Evolutionary conservation across 2,113 vertebrate genomes (phyloP), one percentile per base, ranked within the genome.

Genomic region (Trochalopteron elliotii): DNA sequence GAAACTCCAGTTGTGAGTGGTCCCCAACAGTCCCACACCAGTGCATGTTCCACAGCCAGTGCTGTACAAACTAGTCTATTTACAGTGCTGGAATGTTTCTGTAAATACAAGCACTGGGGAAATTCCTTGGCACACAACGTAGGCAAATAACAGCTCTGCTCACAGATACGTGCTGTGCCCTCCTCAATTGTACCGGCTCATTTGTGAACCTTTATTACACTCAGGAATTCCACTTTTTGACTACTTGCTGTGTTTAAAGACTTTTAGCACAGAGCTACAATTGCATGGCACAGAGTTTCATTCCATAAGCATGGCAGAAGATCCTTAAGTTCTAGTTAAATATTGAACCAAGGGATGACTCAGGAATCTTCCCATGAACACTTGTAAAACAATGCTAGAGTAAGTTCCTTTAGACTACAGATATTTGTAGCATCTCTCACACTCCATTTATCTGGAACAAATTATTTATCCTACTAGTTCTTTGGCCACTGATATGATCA

Each of bases 261-360:
- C 22, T 74, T 96, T 56, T n/a, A 49, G 25, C 22, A 60, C 37
- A 69, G 61, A 80, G 22, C 9, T 69, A 14, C 40, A 64, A 16
- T 9, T 0, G 0, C 15, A 39, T 40, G 27, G 2, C 20, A 22
- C 5, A 64, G 15, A 33, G 5, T 60, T 64, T 47, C 10, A 11
- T 71, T 37, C 44, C 8, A 0, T 16, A 50, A 88, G 31, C 55
- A 59, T 10, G 7, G 33, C 11, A 85, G 17, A 67, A 55, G 22
- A 52, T 31, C 12, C 31, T 64, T 83, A 31, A 83, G 45, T 52
- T 90, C 31, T 60, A 40, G 33, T 59, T 75, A 70, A 91, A 88
- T 83, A 60, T 20, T 65, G 79, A 69, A 72, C 25, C 11, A 67
- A 72, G 9, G 8, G 10, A 77, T 53, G 68, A 69, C 21, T 70